These are phyloP conservation scores for Ploceus nigricollis DNA, from an alignment of 2,113 vertebrate genomes.

Conservation along the genomic window DNA sequence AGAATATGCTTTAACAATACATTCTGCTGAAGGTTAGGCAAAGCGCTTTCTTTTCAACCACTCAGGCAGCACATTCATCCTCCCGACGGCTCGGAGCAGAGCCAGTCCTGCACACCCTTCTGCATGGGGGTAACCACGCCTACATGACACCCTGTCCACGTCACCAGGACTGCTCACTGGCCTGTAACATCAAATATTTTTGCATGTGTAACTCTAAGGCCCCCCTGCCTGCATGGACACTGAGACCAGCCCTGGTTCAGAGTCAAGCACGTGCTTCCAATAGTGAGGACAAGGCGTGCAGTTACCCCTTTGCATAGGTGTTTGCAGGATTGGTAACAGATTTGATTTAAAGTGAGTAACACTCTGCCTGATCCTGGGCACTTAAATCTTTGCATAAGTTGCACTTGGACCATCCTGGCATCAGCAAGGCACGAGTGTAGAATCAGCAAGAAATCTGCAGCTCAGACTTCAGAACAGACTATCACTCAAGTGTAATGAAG, in stretches of 20 bases:
- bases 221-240: fast-evolving
- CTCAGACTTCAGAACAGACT: slow-evolving; percentile 31
- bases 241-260: not conserved
- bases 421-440: slow-evolving; percentile 20
- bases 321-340: slow-evolving; percentile 6
- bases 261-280: not conserved
- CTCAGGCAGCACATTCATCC: slow-evolving; percentile 72
- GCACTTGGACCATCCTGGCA: not conserved
- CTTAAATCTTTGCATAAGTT: not conserved
- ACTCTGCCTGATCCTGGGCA: not conserved
- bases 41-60: slow-evolving; percentile 77
- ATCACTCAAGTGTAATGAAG: not conserved
- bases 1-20: slow-evolving; percentile 82
- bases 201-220: not conserved
- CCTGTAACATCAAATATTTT: not conserved
- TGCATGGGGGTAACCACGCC: not conserved
- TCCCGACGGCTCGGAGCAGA: not conserved
- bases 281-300: not conserved
- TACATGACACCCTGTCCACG: fast-evolving
- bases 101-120: slow-evolving; percentile 11
- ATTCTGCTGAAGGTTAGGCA: slow-evolving; percentile 86
- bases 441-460: slow-evolving; percentile 24
- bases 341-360: not conserved
- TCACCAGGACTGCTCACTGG: not conserved
- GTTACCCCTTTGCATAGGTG: not conserved